Percentiles rank a stretch among this genome's conserved stretches.
Conservation (phyloP, 2,113 vertebrate genomes). For the Odontesthes bonariensis region DNA sequence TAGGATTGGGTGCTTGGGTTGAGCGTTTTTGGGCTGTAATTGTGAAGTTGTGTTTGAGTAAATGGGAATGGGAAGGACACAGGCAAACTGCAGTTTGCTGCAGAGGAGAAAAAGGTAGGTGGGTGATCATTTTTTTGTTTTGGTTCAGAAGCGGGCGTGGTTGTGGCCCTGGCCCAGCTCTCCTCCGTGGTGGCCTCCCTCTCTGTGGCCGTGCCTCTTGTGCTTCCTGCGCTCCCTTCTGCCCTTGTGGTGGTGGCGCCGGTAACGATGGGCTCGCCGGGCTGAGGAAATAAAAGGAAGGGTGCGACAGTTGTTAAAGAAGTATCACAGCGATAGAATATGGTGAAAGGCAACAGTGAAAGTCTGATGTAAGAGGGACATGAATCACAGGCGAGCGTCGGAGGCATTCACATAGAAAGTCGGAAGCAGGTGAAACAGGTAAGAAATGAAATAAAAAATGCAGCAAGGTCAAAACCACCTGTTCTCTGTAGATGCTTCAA, state of each 20-base stretch:
- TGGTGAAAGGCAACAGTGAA: conserved; percentile 9
- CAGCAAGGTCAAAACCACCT: conserved; percentile 39
- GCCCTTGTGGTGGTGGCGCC: conserved; percentile 88
- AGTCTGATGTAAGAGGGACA: conserved; percentile 17
- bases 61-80: conserved; percentile 33
- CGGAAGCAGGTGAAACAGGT: conserved; percentile 27
- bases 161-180: conserved; percentile 75
- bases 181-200: conserved; percentile 77
- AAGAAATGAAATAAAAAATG: conserved; percentile 16
- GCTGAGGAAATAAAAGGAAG: conserved; percentile 72
- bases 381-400: conserved; percentile 30
- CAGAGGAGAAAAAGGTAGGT: conserved; percentile 27
- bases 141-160: conserved; percentile 83
- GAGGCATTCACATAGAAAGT: not conserved
- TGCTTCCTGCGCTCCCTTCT: conserved; percentile 92
- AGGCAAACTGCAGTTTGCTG: conserved; percentile 57
- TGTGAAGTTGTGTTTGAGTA: conserved; percentile 27
- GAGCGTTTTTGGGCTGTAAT: conserved; percentile 31
- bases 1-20: conserved; percentile 8
- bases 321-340: not conserved
- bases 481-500: conserved; percentile 22
- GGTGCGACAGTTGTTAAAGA: conserved; percentile 14
- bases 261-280: conserved; percentile 88
- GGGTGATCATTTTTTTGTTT: conserved; percentile 52
- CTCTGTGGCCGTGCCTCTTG: conserved; percentile 83